phyloP scores from a whole-genome alignment of 2,113 vertebrate species.

The Zootoca vivipara region DNA sequence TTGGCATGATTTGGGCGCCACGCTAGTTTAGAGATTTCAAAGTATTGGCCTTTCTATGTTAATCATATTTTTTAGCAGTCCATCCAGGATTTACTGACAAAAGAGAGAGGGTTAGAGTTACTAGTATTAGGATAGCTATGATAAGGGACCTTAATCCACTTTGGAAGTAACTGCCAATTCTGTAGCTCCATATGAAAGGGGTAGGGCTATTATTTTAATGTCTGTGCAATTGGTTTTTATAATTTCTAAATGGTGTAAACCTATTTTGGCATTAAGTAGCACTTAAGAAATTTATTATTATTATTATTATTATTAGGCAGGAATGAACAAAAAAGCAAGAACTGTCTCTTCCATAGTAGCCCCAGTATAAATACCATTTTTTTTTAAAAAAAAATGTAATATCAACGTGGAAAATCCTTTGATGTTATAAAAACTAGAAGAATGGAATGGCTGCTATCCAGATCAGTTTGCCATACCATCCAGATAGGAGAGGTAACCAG shows the following conservation, averaged over 20 bases:
- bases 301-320: background rate
- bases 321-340: background rate
- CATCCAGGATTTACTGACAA: background rate
- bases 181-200: background rate
- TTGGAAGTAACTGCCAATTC: background rate
- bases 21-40: background rate
- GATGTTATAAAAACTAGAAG: background rate
- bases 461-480: background rate
- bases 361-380: background rate
- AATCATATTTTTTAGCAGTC: slow-evolving; percentile 5
- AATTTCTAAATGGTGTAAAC: no score
- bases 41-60: slow-evolving; percentile 11
- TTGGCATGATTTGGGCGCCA: slow-evolving; percentile 11
- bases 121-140: background rate
- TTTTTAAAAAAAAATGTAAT: background rate
- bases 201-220: background rate
- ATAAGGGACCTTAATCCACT: background rate
- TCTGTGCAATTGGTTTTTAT: no score
- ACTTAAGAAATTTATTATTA: no score
- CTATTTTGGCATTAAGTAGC: no score
- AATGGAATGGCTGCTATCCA: background rate
- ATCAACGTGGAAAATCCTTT: background rate
- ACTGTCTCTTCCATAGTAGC: background rate
- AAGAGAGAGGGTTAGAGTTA: slow-evolving; percentile 12
- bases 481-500: background rate